These are phyloP conservation scores for Argyresthia albistria DNA, from an alignment of 2,888 invertebrate genomes.

Conservation along the genomic window DNA sequence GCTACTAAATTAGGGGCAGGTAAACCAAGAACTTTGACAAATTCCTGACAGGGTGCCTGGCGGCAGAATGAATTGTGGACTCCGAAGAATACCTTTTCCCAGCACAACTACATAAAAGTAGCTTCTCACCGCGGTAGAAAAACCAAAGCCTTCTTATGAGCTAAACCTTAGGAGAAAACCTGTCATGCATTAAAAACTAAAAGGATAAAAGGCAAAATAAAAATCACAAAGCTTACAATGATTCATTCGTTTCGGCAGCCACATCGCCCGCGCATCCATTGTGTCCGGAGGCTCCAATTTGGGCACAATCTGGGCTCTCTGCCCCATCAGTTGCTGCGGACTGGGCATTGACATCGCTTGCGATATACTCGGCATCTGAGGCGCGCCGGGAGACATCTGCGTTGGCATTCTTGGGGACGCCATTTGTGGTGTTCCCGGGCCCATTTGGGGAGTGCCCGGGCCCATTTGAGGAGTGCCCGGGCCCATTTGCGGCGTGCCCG, in stretches of 20 bases:
- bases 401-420: constrained; percentile 54
- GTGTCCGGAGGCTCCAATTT: constrained; percentile 74
- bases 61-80: too few relatives aligned
- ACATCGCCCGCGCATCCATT: constrained; percentile 73
- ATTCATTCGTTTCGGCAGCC: constrained; percentile 77
- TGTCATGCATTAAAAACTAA: constrained; percentile 5
- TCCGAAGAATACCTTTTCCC: too few relatives aligned
- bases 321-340: constrained; percentile 51
- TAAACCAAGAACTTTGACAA: too few relatives aligned
- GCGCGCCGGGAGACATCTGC: constrained; percentile 60
- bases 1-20: too few relatives aligned
- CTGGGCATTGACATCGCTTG: constrained; percentile 53
- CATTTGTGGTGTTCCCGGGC: constrained; percentile 31
- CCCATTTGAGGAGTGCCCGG: constrained; percentile 17
- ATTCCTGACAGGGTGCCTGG: too few relatives aligned
- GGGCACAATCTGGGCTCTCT: constrained; percentile 56
- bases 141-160: too few relatives aligned
- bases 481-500: constrained; percentile 33
- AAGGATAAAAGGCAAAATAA: constrained; percentile 13
- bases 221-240: constrained; percentile 74
- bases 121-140: too few relatives aligned
- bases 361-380: constrained; percentile 53
- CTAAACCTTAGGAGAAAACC: too few relatives aligned
- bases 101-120: too few relatives aligned
- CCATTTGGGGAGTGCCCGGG: constrained; percentile 6